These are phyloP conservation scores for Columba janthina DNA, from an alignment of 2,113 vertebrate species.

Conservation along the genomic window DNA sequence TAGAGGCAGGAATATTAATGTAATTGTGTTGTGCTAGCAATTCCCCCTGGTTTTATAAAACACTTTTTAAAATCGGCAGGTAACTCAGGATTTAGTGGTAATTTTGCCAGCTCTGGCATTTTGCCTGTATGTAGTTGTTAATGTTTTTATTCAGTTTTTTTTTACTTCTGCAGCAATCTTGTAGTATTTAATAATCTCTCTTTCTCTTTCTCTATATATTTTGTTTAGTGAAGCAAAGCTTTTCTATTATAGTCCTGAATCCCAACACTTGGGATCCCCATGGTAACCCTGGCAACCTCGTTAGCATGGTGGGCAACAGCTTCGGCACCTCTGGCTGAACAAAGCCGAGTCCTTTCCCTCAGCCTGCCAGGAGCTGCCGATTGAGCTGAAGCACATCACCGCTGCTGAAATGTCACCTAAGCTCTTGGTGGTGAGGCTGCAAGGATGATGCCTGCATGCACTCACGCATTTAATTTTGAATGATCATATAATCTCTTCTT, in stretches of 20 bases:
- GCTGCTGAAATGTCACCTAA: not conserved
- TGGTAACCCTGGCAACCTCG: not conserved
- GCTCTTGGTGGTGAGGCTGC: not conserved
- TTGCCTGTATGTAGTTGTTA: not conserved
- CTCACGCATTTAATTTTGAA: not conserved
- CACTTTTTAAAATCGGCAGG: not conserved
- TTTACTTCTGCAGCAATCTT: not conserved
- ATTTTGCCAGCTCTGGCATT: not conserved
- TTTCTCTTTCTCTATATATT: not conserved
- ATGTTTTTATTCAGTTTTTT: not conserved
- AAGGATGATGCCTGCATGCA: not conserved
- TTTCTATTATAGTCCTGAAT: not conserved
- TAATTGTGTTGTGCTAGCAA: not conserved
- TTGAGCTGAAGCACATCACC: not conserved
- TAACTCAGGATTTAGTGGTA: not conserved
- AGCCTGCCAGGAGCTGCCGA: not conserved
- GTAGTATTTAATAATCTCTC: not conserved
- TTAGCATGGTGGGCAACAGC: not conserved
- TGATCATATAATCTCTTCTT: not conserved
- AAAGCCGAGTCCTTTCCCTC: not conserved
- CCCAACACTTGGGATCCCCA: not conserved
- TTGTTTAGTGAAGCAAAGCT: conserved; percentile 10
- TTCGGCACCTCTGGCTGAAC: not conserved
- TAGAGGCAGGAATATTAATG: not conserved
- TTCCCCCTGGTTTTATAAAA: not conserved